Base-by-base conservation (phyloP, 1,140 invertebrate genomes). In the Arion vulgaris region DNA sequence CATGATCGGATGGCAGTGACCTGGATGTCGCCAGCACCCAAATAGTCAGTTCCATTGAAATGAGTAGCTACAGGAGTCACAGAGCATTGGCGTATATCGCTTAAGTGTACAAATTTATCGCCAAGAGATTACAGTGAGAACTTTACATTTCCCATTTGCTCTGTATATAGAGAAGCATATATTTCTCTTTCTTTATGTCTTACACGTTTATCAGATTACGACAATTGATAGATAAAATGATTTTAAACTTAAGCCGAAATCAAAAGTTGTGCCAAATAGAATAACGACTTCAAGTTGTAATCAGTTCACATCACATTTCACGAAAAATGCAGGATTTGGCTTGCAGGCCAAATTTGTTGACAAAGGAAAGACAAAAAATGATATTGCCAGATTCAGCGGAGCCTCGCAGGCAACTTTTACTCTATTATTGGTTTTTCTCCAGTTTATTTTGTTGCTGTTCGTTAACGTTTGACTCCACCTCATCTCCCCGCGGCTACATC, bases 381-480 rank as follows among this genome's bases (percentile, higher is more conserved):
- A 78, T 78, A 78, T 66, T 66, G 53, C 76, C 28, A 39, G 57
- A 66, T 28, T 36, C 76, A 34, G 32, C 53, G 34, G 53, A 49
- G 76, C 28, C 53, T 53, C 1, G 51, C 9, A 57, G 62, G 76
- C 53, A 34, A 39, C 17, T 34, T 78, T 38, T 68, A 38, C 53
- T 78, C 53, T 66, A 41, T 78, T 78, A 78, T 78, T 78, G 76
- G 76, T 62, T 78, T 78, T 78, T 49, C 36, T 78, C 57, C 1
- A 39, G 76, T 78, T 78, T 78, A 78, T 78, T 78, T 68, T 78
- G 28, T 66, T 78, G 76, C 36, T 57, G 49, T 66, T 78, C 57
- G 53, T 78, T 66, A 62, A 66, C 76, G 76, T 78, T 78, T 78
- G 76, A 78, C 76, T 57, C 62, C 57, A 23, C 36, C 23, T 49